Conservation (phyloP, 2,888 invertebrate genomes). For the Drosophila anceps region DNA sequence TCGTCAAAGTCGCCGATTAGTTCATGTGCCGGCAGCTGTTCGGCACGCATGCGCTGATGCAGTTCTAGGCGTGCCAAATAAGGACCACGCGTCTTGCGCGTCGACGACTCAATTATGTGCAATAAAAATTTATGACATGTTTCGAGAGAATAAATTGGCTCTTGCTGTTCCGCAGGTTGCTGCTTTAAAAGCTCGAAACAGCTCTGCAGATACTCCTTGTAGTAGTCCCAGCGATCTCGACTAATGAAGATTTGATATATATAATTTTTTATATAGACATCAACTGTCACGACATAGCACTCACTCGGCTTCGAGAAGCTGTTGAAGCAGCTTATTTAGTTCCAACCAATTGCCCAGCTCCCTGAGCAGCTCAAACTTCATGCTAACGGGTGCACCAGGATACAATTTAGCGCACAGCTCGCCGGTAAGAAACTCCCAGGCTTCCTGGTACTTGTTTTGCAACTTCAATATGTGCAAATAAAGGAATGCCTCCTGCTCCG, state of each 20-base stretch:
- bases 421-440: constrained; percentile 92
- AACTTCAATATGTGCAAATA: constrained; percentile 95
- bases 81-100: constrained; percentile 90
- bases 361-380: constrained; percentile 90
- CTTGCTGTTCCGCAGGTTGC: constrained; percentile 21
- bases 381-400: constrained; percentile 89
- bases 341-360: constrained; percentile 91
- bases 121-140: constrained; percentile 83
- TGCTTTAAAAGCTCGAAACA: constrained; percentile 88
- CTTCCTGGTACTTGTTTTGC: constrained; percentile 92
- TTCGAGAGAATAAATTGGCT: constrained; percentile 56
- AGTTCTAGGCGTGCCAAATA: constrained; percentile 93
- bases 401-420: constrained; percentile 90
- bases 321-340: constrained; percentile 90
- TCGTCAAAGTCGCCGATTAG: constrained; percentile 89
- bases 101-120: constrained; percentile 86
- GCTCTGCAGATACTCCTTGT: constrained; percentile 90
- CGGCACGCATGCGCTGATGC: constrained; percentile 87
- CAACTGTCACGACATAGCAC: constrained; percentile 39
- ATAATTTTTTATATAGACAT: neutral
- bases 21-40: constrained; percentile 86
- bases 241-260: constrained; percentile 80
- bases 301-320: constrained; percentile 91
- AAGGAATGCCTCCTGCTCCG: constrained; percentile 96
- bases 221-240: constrained; percentile 91